Base-by-base conservation (phyloP, 2,888 invertebrate genomes). In the Leptopilina syphax region DNA sequence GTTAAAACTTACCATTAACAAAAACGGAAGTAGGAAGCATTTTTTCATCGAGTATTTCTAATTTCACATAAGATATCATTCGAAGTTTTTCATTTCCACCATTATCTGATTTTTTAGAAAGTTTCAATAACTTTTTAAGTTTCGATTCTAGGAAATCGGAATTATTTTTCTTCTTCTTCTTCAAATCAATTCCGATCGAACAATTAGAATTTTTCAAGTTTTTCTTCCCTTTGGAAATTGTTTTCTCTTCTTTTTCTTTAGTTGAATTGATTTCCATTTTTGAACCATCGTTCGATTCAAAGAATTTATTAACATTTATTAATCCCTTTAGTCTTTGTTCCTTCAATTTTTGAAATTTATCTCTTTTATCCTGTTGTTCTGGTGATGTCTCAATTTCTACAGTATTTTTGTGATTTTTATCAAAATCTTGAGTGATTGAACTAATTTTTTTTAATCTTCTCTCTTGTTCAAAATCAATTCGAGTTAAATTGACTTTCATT, bases 31-130 rank as follows among this genome's bases (percentile, higher is more conserved):
- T 47, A 50, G 50, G 3, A 12, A 8, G 50, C 3, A 10, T 50
- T 50, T 50, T 10, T 12, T 85, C 47, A 0, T 84, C 68, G 24
- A 92, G 85, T 86, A 84, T 84, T 65, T 85, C 78, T 66, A 91
- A 41, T 9, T 68, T 76, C 73, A 91, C 88, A 8, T 78, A 27
- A 78, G 87, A 88, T 10, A 41, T 63, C 83, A 85, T 83, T 79
- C 79, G 82, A 27, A 92, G 83, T 82, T 89, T 89, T 68, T 85
- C 70, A 80, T 91, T 89, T 5, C 81, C 70, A 73, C 77, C 82
- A 77, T 84, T 84, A 78, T 86, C 68, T n/a, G 13, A 68, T 83
- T 87, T 87, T 54, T 86, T 85, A 9, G 80, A 70, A 4, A 86
- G 27, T 65, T 83, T 80, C 34, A 85, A 82, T 77, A 66, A 86